Evolutionary conservation across 2,888 invertebrate genomes (phyloP).

Genomic region (Hypselothyrea guttata): DNA sequence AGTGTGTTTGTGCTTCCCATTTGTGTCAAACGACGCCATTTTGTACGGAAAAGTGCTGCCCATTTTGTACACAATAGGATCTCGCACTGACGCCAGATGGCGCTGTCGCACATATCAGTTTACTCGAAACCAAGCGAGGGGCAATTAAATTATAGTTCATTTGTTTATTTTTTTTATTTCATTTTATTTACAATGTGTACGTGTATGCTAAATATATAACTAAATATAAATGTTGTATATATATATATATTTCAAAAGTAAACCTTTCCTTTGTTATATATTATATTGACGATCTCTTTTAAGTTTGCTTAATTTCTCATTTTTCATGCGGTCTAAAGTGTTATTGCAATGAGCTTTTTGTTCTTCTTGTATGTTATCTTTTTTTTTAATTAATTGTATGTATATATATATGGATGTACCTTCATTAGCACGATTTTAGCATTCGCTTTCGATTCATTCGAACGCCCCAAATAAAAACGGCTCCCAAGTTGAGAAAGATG

Average conservation of each 20-base stretch:
- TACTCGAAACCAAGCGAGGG: too few relatives aligned
- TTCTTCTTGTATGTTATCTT: constrained; percentile 29
- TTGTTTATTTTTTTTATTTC: constrained; percentile 56
- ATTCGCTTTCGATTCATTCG: constrained; percentile 38
- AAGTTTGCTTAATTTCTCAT: constrained; percentile 31
- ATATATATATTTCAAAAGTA: constrained; percentile 70
- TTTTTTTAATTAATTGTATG: constrained; percentile 16
- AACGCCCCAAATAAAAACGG: constrained; percentile 28
- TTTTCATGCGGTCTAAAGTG: constrained; percentile 52
- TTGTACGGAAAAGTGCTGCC: background rate
- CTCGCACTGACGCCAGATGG: too few relatives aligned
- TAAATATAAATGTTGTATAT: constrained; percentile 77
- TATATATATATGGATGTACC: constrained; percentile 33
- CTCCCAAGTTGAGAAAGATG: constrained; percentile 21
- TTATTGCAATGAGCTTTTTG: constrained; percentile 53
- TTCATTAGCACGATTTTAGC: constrained; percentile 47
- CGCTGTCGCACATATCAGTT: too few relatives aligned
- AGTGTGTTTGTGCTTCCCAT: constrained; percentile 3
- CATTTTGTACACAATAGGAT: background rate
- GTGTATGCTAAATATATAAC: constrained; percentile 77
- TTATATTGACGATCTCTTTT: constrained; percentile 33
- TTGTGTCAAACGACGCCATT: background rate
- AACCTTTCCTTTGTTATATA: constrained; percentile 62
- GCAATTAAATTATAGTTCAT: too few relatives aligned
- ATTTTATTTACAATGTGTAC: constrained; percentile 80